These are phyloP conservation scores for Tipula lateralis DNA, from an alignment of 2,888 invertebrate genomes.

Conservation along the genomic window DNA sequence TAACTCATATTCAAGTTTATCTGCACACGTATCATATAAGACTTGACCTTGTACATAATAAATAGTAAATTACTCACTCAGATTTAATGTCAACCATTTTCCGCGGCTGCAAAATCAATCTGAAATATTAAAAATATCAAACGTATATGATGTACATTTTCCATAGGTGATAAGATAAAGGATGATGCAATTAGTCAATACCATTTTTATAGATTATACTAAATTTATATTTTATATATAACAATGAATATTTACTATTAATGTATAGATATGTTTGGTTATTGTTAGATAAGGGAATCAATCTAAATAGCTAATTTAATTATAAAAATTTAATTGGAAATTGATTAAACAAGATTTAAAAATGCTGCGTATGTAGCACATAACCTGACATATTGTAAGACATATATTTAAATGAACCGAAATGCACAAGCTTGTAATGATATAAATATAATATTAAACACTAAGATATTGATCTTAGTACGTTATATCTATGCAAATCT, in stretches of 20 bases:
- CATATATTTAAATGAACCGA: neutral
- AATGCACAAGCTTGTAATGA: too few species aligned
- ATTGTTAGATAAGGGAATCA: neutral
- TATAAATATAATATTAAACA: too few species aligned
- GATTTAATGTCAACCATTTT: conserved; percentile 8
- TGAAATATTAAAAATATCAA: neutral
- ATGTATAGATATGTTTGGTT: too few species aligned
- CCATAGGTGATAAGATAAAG: neutral
- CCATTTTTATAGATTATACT: neutral
- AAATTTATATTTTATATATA: neutral
- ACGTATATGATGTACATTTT: neutral
- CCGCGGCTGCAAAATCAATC: neutral
- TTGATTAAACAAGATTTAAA: neutral
- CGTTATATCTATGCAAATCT: too few species aligned
- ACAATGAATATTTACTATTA: neutral
- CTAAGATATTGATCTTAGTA: too few species aligned
- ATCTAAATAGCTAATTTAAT: neutral
- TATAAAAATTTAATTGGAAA: neutral
- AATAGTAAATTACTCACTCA: neutral
- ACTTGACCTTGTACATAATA: neutral
- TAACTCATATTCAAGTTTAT: too few species aligned
- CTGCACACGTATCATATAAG: too few species aligned
- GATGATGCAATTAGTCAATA: neutral
- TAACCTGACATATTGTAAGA: neutral
- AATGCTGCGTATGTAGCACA: neutral